Percentiles rank a stretch among this genome's conserved stretches.
phyloP scores from a whole-genome alignment of 2,797 vertebrate species.

The Pampus argenteus region DNA sequence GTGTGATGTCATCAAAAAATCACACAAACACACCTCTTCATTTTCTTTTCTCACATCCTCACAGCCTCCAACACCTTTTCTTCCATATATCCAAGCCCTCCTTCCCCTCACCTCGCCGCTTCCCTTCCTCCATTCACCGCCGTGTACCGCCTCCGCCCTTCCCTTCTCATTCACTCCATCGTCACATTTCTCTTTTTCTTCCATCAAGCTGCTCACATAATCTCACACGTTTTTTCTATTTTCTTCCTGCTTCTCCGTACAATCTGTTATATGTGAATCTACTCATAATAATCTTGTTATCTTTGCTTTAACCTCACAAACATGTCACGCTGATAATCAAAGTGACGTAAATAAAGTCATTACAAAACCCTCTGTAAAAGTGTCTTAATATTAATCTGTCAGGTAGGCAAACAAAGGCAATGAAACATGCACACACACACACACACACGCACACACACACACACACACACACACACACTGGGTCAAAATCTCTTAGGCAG shows the following conservation, averaged over 20 bases:
- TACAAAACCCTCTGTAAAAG: no score
- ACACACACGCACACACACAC: slow-evolving; percentile 33
- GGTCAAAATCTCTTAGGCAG: slow-evolving; percentile 36
- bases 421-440: slow-evolving; percentile 31
- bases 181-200: slow-evolving; percentile 12
- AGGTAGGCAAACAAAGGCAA: slow-evolving; percentile 56
- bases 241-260: not conserved
- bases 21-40: slow-evolving; percentile 9
- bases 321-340: no score
- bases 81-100: not conserved
- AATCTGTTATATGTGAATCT: not conserved
- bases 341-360: no score
- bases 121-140: slow-evolving; percentile 12
- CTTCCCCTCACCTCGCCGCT: not conserved
- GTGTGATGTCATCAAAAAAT: slow-evolving; percentile 26
- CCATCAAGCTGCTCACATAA: slow-evolving; percentile 11
- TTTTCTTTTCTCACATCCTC: slow-evolving; percentile 40
- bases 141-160: slow-evolving; percentile 6
- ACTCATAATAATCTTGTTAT: not conserved
- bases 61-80: slow-evolving; percentile 28
- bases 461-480: slow-evolving; percentile 1
- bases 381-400: no score
- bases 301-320: not conserved
- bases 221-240: slow-evolving; percentile 26
- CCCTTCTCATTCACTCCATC: slow-evolving; percentile 10